These are phyloP conservation scores for Mesembrinibis cayennensis DNA, from an alignment of 2,113 vertebrate species.

Conservation along the genomic window DNA sequence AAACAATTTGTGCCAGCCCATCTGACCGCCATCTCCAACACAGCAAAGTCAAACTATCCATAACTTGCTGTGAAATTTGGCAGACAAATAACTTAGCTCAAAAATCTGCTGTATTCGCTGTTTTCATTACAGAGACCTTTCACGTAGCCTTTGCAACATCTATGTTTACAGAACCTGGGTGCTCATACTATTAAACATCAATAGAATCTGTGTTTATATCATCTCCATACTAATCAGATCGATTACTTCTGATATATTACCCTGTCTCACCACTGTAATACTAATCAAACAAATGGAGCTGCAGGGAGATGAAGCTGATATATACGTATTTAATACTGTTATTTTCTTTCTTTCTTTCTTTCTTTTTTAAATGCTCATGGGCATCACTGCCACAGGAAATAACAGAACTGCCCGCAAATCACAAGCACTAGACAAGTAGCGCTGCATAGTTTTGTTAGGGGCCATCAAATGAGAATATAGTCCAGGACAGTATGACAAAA, in stretches of 20 bases:
- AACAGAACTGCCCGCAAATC: not conserved
- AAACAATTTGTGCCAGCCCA: slow-evolving; percentile 41
- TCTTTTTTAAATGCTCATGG: not conserved
- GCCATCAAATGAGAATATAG: slow-evolving; percentile 42
- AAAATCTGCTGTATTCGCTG: slow-evolving; percentile 63
- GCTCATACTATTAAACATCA: slow-evolving; percentile 74
- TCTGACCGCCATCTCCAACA: not conserved
- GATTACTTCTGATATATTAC: slow-evolving; percentile 81
- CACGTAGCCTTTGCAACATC: slow-evolving; percentile 57
- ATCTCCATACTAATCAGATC: slow-evolving; percentile 85
- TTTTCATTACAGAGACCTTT: slow-evolving; percentile 62
- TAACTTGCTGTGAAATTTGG: slow-evolving; percentile 50
- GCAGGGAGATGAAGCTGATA: slow-evolving; percentile 34
- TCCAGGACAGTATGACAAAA: slow-evolving; percentile 11
- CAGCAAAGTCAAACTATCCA: slow-evolving; percentile 21
- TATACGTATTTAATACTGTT: slow-evolving; percentile 28
- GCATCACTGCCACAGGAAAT: not conserved
- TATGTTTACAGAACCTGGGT: slow-evolving; percentile 68
- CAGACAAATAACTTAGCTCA: slow-evolving; percentile 64
- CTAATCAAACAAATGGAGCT: slow-evolving; percentile 81
- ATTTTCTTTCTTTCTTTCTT: not conserved
- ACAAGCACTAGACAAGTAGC: not conserved
- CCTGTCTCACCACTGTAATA: slow-evolving; percentile 70
- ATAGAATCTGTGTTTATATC: slow-evolving; percentile 80
- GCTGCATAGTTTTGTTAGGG: not conserved